phyloP scores from a whole-genome alignment of 2,888 invertebrate genomes.

The Orthosia cruda region DNA sequence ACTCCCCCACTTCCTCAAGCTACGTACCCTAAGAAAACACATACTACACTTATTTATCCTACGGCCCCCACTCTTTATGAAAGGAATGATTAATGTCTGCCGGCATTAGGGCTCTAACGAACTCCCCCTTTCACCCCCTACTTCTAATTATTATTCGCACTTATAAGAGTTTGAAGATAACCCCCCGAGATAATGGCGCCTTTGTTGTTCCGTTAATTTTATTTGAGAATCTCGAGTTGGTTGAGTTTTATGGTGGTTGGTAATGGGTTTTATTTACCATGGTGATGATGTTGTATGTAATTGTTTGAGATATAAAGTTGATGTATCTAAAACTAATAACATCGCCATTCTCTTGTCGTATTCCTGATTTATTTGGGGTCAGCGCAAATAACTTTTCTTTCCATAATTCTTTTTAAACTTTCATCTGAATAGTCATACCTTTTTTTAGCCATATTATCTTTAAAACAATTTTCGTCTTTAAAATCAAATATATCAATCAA shows the following conservation, averaged over 20 bases:
- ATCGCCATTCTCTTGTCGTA: no score
- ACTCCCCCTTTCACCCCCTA: constrained; percentile 76
- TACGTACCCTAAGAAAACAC: constrained; percentile 91
- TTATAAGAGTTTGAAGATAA: constrained; percentile 89
- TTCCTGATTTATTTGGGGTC: no score
- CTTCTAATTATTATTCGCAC: constrained; percentile 90
- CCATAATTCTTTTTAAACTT: no score
- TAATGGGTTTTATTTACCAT: constrained; percentile 4
- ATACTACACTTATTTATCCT: constrained; percentile 92
- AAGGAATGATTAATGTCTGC: constrained; percentile 92
- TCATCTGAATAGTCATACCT: no score
- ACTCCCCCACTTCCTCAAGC: constrained; percentile 81
- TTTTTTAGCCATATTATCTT: no score
- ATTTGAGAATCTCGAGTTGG: constrained; percentile 56
- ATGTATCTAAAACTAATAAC: no score
- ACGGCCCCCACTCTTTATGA: constrained; percentile 91
- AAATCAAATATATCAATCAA: no score
- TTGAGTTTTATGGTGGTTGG: constrained; percentile 26
- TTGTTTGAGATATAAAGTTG: background rate
- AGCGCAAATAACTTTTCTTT: no score
- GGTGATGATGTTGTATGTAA: background rate
- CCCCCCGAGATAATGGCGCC: constrained; percentile 69
- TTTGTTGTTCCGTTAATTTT: constrained; percentile 68
- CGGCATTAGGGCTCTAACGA: constrained; percentile 91
- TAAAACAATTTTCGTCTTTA: no score